Evolutionary conservation across 2,113 vertebrate species (phyloP), one percentile per base, ranked within the genome.

Genomic region (Lepus americanus): DNA sequence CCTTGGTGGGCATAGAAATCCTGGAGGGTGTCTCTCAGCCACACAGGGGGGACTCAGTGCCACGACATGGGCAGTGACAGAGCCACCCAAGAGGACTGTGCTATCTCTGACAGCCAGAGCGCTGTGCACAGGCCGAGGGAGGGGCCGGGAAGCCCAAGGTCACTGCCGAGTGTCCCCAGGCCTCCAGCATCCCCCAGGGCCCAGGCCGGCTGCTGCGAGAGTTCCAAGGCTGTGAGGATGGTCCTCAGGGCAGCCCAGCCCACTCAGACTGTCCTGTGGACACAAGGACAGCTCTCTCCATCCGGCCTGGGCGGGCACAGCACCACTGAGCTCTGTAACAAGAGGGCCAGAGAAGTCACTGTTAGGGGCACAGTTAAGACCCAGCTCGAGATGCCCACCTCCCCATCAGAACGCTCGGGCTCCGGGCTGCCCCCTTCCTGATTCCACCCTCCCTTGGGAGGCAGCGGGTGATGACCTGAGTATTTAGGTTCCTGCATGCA

Each of bases 271-370:
- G 6, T 25, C 10, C 31, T 69, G 0, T 61, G n/a, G 72, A 14
- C 49, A 31, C 64, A 1, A 17, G 29, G 59, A 39, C 1, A 61
- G n/a, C n/a, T 81, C 61, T 33, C 3, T 2, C 3, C 51, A 76
- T 49, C 33, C n/a, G n/a, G 92, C 27, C 63, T 20, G 19, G n/a
- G 72, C 33, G 85, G 20, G 11, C 61, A 31, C 36, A 14, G 23
- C 9, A n/a, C 49, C 64, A 51, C 31, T 17, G 16, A 72, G 55
- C 55, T 83, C 59, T 53, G 39, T 36, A 89, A 33, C 69, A 82
- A 94, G 19, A 79, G 20, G 39, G 49, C 59, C 39, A 81, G 83
- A 80, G 72, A 93, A 29, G 13, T 72, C 88, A 83, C 84, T 20
- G 2, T 59, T 59, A 59, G 55, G 55, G 44, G 44, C 44, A 44